Conservation (phyloP, 1,140 invertebrate genomes). For the Brachionus manjavacas region DNA sequence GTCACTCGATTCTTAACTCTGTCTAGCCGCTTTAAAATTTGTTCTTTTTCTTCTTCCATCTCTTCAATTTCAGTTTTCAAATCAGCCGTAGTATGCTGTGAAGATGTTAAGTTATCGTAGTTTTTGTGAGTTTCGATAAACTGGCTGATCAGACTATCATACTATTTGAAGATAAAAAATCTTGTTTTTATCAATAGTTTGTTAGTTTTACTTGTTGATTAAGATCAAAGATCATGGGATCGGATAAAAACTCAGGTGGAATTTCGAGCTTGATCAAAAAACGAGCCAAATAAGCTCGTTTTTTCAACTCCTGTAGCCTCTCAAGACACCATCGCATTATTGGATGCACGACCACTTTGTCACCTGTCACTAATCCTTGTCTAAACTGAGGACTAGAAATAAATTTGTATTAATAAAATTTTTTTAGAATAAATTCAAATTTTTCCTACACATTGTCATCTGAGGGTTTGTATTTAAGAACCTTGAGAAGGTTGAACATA, state of each 20-base stretch:
- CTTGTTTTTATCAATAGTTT: background rate
- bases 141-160: constrained; percentile 71
- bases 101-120: constrained; percentile 65
- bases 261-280: constrained; percentile 73
- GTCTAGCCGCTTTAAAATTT: constrained; percentile 68
- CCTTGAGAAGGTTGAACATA: constrained; percentile 62
- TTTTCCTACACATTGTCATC: constrained; percentile 52
- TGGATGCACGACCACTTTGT: constrained; percentile 69
- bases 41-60: constrained; percentile 79
- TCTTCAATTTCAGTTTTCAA: constrained; percentile 69
- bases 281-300: constrained; percentile 73
- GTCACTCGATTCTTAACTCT: constrained; percentile 63
- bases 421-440: constrained; percentile 28
- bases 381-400: constrained; percentile 60
- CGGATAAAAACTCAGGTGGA: constrained; percentile 72
- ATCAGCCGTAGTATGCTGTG: constrained; percentile 61
- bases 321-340: constrained; percentile 74
- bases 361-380: constrained; percentile 69
- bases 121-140: constrained; percentile 76
- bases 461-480: constrained; percentile 68
- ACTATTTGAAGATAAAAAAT: constrained; percentile 57
- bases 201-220: constrained; percentile 62
- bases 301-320: constrained; percentile 68
- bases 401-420: background rate
- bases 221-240: constrained; percentile 68